Evolutionary conservation across 1,140 invertebrate species (phyloP).

Genomic region (Diorhabda carinulata): DNA sequence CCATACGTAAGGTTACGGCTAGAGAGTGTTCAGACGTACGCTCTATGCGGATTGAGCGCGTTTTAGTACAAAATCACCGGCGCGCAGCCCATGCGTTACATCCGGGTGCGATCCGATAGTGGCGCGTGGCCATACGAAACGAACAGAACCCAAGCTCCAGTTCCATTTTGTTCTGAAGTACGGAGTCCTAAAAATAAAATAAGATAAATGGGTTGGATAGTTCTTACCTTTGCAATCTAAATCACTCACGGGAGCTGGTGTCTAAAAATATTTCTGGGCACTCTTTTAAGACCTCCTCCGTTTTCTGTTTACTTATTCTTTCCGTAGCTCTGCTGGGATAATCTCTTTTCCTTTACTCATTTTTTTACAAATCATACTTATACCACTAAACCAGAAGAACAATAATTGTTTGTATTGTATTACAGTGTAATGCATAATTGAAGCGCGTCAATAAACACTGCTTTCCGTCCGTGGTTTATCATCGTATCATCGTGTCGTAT

Average conservation of each 20-base stretch:
- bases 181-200: not conserved
- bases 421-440: conserved; percentile 4
- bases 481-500: not conserved
- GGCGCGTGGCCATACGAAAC: no score
- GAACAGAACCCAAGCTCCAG: no score
- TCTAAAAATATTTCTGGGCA: conserved; percentile 9
- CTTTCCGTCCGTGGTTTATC: conserved; percentile 3
- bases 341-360: conserved; percentile 19
- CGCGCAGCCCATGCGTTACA: no score
- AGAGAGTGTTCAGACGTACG: conserved; percentile 1
- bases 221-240: conserved; percentile 17
- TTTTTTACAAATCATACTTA: conserved; percentile 5
- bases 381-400: conserved; percentile 5
- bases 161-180: no score
- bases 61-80: not conserved
- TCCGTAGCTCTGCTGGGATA: conserved; percentile 11
- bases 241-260: conserved; percentile 13
- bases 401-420: conserved; percentile 10
- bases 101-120: no score
- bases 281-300: conserved; percentile 12
- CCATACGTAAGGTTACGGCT: conserved; percentile 3
- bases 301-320: conserved; percentile 17
- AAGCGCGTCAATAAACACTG: conserved; percentile 8
- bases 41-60: not conserved
- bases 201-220: conserved; percentile 6